phyloP scores from a whole-genome alignment of 1,140 invertebrate genomes.

The Drosophila erecta region DNA sequence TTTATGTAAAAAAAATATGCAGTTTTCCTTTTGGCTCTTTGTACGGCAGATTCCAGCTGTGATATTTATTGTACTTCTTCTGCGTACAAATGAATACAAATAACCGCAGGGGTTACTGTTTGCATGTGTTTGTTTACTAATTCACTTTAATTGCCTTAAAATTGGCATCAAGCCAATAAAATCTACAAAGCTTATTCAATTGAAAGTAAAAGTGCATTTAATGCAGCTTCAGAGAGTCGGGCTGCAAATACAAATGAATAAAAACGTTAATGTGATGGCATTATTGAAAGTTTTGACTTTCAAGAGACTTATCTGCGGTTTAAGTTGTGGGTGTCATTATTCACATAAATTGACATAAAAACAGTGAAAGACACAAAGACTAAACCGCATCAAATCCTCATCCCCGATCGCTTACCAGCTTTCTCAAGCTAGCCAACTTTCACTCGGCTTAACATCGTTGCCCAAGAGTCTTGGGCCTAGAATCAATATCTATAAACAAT shows the following conservation, averaged over 20 bases:
- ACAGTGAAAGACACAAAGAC: conserved; percentile 40
- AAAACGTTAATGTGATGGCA: conserved; percentile 31
- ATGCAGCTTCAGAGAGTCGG: neutral
- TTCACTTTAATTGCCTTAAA: conserved; percentile 6
- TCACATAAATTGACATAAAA: conserved; percentile 20
- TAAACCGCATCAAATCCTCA: conserved; percentile 72
- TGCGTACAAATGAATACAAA: neutral
- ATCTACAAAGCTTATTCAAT: neutral
- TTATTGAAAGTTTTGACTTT: conserved; percentile 17
- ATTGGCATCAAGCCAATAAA: conserved; percentile 8
- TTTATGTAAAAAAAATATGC: neutral
- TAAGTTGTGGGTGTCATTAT: conserved; percentile 38
- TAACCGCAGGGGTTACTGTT: neutral
- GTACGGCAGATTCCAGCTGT: neutral
- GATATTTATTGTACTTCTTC: neutral
- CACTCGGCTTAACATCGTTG: conserved; percentile 59
- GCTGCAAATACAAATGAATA: conserved; percentile 8
- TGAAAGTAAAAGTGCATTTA: conserved; percentile 13
- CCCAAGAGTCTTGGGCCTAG: conserved; percentile 22
- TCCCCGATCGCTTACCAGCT: conserved; percentile 64
- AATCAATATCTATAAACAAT: conserved; percentile 53
- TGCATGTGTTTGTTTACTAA: conserved; percentile 5
- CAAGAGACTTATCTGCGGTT: conserved; percentile 25
- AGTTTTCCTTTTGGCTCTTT: neutral
- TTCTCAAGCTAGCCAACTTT: conserved; percentile 63